Evolutionary conservation across 2,797 vertebrate species (phyloP).

Genomic region (Rhinophrynus dorsalis): DNA sequence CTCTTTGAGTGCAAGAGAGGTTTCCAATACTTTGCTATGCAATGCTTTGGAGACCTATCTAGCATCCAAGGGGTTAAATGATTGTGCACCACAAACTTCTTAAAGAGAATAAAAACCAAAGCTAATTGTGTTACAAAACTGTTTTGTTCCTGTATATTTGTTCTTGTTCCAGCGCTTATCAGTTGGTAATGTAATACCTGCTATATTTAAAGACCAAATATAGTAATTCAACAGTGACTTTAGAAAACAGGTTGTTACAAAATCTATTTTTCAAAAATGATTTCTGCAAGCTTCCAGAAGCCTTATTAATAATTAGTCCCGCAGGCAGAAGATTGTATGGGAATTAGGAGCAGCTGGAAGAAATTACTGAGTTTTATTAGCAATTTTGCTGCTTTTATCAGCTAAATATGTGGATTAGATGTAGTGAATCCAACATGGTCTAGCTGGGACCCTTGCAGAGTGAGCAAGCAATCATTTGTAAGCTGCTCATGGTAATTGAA

Average conservation of each 20-base stretch:
- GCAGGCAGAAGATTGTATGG: constrained; percentile 43
- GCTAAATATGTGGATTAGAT: constrained; percentile 39
- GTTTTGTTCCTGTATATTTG: not conserved
- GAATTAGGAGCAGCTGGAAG: constrained; percentile 48
- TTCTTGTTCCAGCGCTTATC: constrained; percentile 2
- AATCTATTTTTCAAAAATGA: constrained; percentile 37
- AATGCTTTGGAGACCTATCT: too few species aligned
- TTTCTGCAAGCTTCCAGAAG: constrained; percentile 33
- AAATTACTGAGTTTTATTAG: constrained; percentile 49
- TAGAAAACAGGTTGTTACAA: constrained; percentile 18
- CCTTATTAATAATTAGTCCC: constrained; percentile 44
- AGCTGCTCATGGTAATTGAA: constrained; percentile 48
- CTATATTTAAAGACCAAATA: constrained; percentile 9
- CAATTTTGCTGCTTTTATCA: constrained; percentile 47
- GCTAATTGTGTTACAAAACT: constrained; percentile 1
- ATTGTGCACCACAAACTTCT: too few species aligned
- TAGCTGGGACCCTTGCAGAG: constrained; percentile 44
- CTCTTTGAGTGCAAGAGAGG: too few species aligned
- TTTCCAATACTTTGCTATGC: too few species aligned
- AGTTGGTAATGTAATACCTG: constrained; percentile 14
- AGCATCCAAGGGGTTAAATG: too few species aligned
- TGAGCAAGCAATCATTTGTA: constrained; percentile 47
- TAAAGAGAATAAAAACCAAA: not conserved
- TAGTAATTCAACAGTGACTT: constrained; percentile 1
- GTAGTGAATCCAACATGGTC: constrained; percentile 34